Percentiles rank a stretch among this genome's conserved stretches.
These are phyloP conservation scores for Platycnemis pennipes DNA, from an alignment of 2,888 invertebrate genomes.

Conservation along the genomic window DNA sequence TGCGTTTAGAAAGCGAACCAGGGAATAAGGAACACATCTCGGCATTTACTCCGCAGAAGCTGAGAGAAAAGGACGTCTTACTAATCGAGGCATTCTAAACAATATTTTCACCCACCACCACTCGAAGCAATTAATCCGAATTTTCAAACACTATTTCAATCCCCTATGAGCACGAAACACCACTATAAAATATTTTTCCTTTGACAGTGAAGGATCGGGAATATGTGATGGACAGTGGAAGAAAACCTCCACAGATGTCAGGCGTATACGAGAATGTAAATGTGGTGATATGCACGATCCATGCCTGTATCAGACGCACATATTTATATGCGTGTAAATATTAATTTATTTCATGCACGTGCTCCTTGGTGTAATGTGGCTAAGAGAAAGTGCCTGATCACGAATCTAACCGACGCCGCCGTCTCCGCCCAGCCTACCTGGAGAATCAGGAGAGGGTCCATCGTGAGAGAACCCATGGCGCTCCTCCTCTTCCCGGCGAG, in stretches of 20 bases:
- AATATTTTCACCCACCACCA: not conserved
- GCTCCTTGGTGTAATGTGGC: not conserved
- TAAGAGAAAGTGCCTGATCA: not conserved
- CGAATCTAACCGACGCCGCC: not conserved
- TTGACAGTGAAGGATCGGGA: not conserved
- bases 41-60: too few species aligned
- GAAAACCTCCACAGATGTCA: not conserved
- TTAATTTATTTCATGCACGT: not conserved
- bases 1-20: too few species aligned
- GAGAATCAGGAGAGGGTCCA: conserved; percentile 42
- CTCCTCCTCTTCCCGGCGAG: not conserved
- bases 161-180: not conserved
- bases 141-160: not conserved
- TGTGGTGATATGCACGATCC: too few species aligned
- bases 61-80: too few species aligned
- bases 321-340: not conserved
- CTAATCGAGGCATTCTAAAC: too few species aligned
- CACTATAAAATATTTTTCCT: not conserved
- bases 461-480: conserved; percentile 45
- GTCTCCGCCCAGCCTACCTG: conserved; percentile 8
- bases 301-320: not conserved
- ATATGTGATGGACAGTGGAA: not conserved
- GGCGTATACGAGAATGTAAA: not conserved
- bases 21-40: too few species aligned
- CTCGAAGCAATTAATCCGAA: not conserved